Percentiles rank a stretch among this genome's conserved stretches.
These are phyloP conservation scores for Micromys minutus DNA, from an alignment of 2,113 vertebrate genomes.

Conservation along the genomic window DNA sequence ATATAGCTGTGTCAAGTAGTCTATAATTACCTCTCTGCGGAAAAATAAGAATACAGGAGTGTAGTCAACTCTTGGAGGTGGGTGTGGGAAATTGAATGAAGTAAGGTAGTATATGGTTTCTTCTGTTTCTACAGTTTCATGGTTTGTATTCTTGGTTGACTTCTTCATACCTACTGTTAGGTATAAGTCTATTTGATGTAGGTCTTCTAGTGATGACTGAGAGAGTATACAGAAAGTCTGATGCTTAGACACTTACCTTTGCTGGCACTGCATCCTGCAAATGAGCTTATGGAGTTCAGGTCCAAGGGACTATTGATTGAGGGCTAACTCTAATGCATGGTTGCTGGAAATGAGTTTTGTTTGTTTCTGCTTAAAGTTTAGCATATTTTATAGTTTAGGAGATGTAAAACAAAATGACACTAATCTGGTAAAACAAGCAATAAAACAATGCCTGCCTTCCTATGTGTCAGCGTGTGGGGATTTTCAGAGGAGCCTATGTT, in stretches of 20 bases:
- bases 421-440: conserved; percentile 39
- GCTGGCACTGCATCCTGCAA: background rate
- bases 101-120: background rate
- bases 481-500: background rate
- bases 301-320: conserved; percentile 18
- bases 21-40: background rate
- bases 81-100: background rate
- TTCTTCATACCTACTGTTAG: background rate
- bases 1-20: background rate
- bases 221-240: background rate
- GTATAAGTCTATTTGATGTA: conserved; percentile 13
- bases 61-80: background rate
- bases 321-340: background rate
- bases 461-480: background rate
- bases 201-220: conserved; percentile 24
- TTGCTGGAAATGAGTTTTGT: conserved; percentile 32
- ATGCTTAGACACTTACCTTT: background rate
- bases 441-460: conserved; percentile 12
- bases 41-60: background rate
- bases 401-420: conserved; percentile 27
- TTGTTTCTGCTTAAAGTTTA: conserved; percentile 45
- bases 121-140: conserved; percentile 13
- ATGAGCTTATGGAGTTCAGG: conserved; percentile 34
- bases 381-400: conserved; percentile 35
- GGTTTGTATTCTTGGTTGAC: conserved; percentile 31